A percentile compares a stretch with the other conserved stretches of the same genome.
Conservation (phyloP, 2,888 invertebrate genomes). For the Callosobruchus maculatus region DNA sequence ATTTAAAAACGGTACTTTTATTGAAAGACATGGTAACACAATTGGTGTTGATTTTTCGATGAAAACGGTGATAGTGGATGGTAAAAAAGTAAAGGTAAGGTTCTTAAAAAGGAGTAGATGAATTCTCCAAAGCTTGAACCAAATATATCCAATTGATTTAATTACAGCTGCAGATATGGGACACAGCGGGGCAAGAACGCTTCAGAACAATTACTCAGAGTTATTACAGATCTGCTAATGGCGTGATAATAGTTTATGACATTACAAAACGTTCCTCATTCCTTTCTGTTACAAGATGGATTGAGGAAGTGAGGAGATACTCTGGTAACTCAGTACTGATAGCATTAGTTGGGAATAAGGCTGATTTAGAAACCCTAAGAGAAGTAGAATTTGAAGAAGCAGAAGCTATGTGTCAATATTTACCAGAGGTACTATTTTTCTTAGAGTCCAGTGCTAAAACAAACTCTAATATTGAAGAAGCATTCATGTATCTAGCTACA, state of each 20-base stretch:
- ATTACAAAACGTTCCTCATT: slow-evolving; percentile 91
- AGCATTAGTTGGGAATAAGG: slow-evolving; percentile 89
- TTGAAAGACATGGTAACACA: slow-evolving; percentile 93
- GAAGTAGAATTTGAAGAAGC: slow-evolving; percentile 86
- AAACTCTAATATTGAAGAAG: slow-evolving; percentile 86
- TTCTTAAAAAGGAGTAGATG: neutral
- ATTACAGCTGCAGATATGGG: slow-evolving; percentile 89
- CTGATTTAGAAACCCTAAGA: slow-evolving; percentile 75
- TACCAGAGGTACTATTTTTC: slow-evolving; percentile 82
- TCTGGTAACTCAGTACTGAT: slow-evolving; percentile 89
- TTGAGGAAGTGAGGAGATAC: slow-evolving; percentile 92
- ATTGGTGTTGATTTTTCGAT: slow-evolving; percentile 98
- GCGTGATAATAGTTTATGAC: slow-evolving; percentile 95
- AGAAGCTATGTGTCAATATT: slow-evolving; percentile 79
- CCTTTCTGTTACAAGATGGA: slow-evolving; percentile 88
- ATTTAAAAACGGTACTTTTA: slow-evolving; percentile 92
- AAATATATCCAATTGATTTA: slow-evolving; percentile 5
- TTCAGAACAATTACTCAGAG: slow-evolving; percentile 96
- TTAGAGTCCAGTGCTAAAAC: slow-evolving; percentile 90
- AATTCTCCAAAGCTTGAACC: too few species aligned
- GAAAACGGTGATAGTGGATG: slow-evolving; percentile 93
- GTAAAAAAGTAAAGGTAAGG: slow-evolving; percentile 88
- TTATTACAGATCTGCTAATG: slow-evolving; percentile 95
- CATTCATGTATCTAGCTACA: slow-evolving; percentile 80
- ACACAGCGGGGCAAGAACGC: slow-evolving; percentile 94